Conservation (phyloP, 2,888 invertebrate species). For the Hetaerina titia region DNA sequence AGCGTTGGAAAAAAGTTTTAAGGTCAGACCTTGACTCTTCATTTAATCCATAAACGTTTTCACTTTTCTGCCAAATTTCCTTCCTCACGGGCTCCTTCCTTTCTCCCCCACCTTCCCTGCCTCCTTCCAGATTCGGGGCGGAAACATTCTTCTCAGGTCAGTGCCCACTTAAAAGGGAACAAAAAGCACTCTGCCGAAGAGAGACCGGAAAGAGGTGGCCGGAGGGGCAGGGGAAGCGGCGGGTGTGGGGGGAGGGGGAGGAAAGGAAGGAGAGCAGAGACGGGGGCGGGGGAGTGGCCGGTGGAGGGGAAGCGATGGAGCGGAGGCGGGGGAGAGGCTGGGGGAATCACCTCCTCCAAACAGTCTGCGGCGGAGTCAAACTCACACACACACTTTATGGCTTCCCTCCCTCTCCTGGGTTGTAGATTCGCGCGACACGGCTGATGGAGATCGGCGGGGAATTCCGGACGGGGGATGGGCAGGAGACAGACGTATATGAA, state of each 20-base stretch:
- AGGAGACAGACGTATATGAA: background rate
- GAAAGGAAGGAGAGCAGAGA: background rate
- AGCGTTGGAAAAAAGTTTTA: background rate
- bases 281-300: background rate
- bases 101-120: background rate
- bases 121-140: constrained; percentile 1
- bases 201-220: constrained; percentile 14
- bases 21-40: constrained; percentile 36
- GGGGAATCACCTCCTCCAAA: constrained; percentile 1
- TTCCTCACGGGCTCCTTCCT: background rate
- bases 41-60: constrained; percentile 33
- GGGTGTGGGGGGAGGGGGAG: background rate
- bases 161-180: constrained; percentile 33
- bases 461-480: background rate
- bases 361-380: background rate
- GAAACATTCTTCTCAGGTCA: constrained; percentile 54
- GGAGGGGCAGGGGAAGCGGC: background rate
- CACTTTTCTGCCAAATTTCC: constrained; percentile 51
- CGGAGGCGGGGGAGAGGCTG: background rate
- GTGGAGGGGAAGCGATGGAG: background rate
- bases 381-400: background rate
- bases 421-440: background rate
- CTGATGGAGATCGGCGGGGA: background rate
- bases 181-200: background rate
- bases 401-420: background rate